phyloP scores from a whole-genome alignment of 2,888 invertebrate species.

The Cheilosia soror region DNA sequence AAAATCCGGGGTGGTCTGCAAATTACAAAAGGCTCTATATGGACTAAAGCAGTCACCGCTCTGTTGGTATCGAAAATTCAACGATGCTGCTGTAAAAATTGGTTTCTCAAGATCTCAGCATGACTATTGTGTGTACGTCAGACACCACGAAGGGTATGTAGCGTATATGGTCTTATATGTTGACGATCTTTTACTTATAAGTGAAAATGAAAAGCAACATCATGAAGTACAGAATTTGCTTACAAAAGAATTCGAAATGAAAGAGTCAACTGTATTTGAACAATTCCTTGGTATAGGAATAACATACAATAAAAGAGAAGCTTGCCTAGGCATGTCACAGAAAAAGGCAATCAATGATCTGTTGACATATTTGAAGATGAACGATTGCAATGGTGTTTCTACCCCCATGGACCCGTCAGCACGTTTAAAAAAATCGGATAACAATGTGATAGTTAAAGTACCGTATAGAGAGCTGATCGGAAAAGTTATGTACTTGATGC shows the following conservation, averaged over 20 bases:
- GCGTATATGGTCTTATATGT: conserved; percentile 30
- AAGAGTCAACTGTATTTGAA: conserved; percentile 75
- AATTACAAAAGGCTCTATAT: conserved; percentile 34
- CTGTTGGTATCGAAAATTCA: conserved; percentile 34
- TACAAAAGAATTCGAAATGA: conserved; percentile 25
- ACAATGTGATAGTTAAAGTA: background rate
- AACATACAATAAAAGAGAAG: conserved; percentile 80
- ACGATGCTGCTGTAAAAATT: conserved; percentile 28
- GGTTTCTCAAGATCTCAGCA: conserved; percentile 31
- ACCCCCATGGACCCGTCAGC: background rate
- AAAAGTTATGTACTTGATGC: conserved; percentile 46
- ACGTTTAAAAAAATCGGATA: background rate
- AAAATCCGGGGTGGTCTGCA: conserved; percentile 3
- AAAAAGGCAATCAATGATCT: conserved; percentile 44
- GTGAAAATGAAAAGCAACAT: conserved; percentile 21
- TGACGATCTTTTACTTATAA: conserved; percentile 8
- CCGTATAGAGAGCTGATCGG: conserved; percentile 55
- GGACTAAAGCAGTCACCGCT: background rate
- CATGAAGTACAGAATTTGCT: conserved; percentile 16
- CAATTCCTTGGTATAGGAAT: conserved; percentile 76
- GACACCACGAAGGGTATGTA: conserved; percentile 5
- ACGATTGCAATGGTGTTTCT: conserved; percentile 34
- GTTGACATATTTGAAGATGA: conserved; percentile 17
- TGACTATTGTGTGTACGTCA: conserved; percentile 37
- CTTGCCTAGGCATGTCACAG: conserved; percentile 75